Conservation (phyloP, 2,797 vertebrate species). For the Lepidocolaptes lacrymiger region DNA sequence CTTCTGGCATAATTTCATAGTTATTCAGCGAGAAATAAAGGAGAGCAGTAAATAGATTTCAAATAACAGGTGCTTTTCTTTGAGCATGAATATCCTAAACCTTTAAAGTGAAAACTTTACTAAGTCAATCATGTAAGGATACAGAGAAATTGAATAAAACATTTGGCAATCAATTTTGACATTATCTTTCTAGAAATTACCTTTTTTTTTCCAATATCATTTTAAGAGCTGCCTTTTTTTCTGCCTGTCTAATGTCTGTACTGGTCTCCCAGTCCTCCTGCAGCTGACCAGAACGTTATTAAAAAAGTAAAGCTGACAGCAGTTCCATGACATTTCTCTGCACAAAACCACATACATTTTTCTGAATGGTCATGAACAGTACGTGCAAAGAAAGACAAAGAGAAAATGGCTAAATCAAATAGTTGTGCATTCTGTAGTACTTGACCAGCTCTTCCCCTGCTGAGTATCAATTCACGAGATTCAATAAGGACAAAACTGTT, state of each 20-base stretch:
- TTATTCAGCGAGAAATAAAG: neutral
- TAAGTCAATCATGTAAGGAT: neutral
- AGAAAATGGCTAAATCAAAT: slow-evolving; percentile 46
- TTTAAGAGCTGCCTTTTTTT: neutral
- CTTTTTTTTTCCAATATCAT: neutral
- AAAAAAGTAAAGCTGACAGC: slow-evolving; percentile 23
- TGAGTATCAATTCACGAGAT: slow-evolving; percentile 36
- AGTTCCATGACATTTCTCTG: slow-evolving; percentile 20
- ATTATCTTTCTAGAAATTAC: neutral
- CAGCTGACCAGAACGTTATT: slow-evolving; percentile 9
- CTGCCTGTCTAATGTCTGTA: neutral
- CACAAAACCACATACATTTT: slow-evolving; percentile 46
- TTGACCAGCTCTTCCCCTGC: slow-evolving; percentile 67
- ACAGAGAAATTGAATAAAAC: slow-evolving; percentile 1
- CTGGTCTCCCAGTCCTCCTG: slow-evolving; percentile 1
- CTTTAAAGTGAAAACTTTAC: neutral
- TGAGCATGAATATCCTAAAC: neutral
- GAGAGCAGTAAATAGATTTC: neutral
- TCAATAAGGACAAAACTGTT: slow-evolving; percentile 14
- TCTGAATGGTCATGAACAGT: slow-evolving; percentile 67
- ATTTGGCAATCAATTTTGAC: neutral
- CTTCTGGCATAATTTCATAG: neutral
- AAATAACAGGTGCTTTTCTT: neutral
- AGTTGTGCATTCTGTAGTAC: neutral
- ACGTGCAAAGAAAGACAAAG: slow-evolving; percentile 34